Evolutionary conservation across 2,113 vertebrate genomes (phyloP), one percentile per base, ranked within the genome.

Genomic region (Eubucco bourcierii): DNA sequence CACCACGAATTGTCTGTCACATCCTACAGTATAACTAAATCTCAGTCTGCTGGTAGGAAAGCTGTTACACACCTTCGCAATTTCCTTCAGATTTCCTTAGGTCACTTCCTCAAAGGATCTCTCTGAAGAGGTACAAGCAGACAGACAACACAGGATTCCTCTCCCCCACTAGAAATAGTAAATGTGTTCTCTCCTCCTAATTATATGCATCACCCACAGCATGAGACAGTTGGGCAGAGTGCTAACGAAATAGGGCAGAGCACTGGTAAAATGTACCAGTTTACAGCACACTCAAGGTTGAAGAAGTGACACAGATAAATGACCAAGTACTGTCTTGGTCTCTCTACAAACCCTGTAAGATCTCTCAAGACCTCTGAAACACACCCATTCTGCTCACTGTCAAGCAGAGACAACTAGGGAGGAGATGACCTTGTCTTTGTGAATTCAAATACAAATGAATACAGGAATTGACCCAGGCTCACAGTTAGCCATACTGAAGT

Each of bases 1-100:
- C 70, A 84, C 93, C 29, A 94, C 67, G 82, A 92, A 93, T 66
- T 86, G 88, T 82, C 81, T 78, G 85, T 91, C 88, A 91, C 83
- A 90, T 88, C 74, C 74, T 80, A 68, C 77, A 79, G 67, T 37
- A 79, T 46, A 95, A 95, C 88, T 84, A 94, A 91, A 94, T 80
- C 34, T 46, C 87, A 23, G 10, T 29, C 85, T 90, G 77, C 76
- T 80, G 80, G 27, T 13, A 95, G 44, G 55, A 80, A 95, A 95
- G 75, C 52, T 87, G 84, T 78, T 90, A 94, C 63, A 88, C 87
- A 81, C 46, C 79, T n/a, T 41, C 33, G 66, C 74, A 89, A 81
- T 84, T 88, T 96, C 64, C 72, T 90, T 28, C 56, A 47, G 67
- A 88, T 88, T 91, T 81, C 92, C 79, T 93, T 34, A 84, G 50